Percentiles rank a stretch among this genome's conserved stretches.
Conservation (phyloP, 2,797 vertebrate genomes). For the Anguilla obscura region DNA sequence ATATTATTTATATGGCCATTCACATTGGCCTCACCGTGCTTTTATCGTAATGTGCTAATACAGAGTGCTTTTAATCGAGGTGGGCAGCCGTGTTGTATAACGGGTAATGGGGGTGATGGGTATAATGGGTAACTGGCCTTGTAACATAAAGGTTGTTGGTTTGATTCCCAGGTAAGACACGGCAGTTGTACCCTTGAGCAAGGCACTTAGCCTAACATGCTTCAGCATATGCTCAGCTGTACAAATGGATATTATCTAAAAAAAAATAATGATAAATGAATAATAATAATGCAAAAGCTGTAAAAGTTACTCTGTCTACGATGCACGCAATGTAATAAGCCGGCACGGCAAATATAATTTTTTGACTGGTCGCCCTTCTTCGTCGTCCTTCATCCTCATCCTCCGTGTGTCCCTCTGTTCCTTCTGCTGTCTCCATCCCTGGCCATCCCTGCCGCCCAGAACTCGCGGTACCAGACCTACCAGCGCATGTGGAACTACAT, state of each 20-base stretch:
- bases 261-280: not conserved
- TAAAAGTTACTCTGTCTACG: not conserved
- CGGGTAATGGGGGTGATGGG: not conserved
- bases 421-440: not conserved
- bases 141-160: not conserved
- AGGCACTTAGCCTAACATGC: not conserved
- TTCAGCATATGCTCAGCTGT: not conserved
- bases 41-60: not conserved
- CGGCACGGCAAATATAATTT: not conserved
- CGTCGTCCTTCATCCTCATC: not conserved
- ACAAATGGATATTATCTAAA: no score
- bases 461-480: slow-evolving; percentile 87
- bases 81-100: not conserved
- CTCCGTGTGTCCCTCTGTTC: not conserved
- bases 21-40: not conserved
- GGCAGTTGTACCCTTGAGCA: not conserved
- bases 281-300: not conserved
- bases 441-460: slow-evolving; percentile 59
- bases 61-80: not conserved
- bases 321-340: not conserved
- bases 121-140: not conserved
- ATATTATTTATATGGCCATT: not conserved
- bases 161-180: not conserved
- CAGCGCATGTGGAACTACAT: slow-evolving; percentile 95
- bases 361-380: not conserved